phyloP scores from a whole-genome alignment of 2,797 vertebrate species.

The Paramormyrops hopkinsi region DNA sequence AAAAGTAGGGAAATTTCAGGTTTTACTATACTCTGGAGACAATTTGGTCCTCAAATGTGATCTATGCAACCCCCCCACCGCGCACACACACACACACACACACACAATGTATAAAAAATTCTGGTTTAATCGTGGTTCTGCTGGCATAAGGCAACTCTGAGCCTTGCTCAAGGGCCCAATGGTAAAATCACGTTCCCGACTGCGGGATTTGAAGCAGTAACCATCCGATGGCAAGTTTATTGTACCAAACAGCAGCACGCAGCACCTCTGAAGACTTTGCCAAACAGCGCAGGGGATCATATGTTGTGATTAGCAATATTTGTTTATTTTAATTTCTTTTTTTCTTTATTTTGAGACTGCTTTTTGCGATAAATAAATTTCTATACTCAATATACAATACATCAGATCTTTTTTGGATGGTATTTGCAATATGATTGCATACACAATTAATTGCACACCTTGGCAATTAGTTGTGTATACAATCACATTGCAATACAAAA shows the following conservation, averaged over 20 bases:
- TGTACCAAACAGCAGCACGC: background rate
- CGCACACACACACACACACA: too few species aligned
- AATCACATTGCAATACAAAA: background rate
- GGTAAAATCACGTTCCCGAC: too few species aligned
- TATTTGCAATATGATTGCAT: background rate
- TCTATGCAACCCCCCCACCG: too few species aligned
- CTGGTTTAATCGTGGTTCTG: too few species aligned
- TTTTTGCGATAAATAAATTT: background rate
- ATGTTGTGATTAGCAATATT: background rate
- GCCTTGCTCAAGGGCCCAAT: too few species aligned
- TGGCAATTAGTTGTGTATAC: background rate
- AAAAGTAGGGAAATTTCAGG: too few species aligned
- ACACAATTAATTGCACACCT: background rate
- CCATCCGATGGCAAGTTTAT: too few species aligned
- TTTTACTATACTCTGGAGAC: too few species aligned
- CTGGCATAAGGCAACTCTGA: too few species aligned
- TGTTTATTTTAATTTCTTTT: background rate
- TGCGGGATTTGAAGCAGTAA: too few species aligned
- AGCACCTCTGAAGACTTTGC: background rate
- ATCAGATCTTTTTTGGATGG: background rate
- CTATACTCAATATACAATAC: background rate
- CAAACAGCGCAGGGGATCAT: background rate
- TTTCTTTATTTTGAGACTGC: background rate
- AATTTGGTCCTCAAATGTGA: too few species aligned
- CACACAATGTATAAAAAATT: too few species aligned